Base-by-base conservation (phyloP, 2,113 vertebrate genomes). In the Ia io region DNA sequence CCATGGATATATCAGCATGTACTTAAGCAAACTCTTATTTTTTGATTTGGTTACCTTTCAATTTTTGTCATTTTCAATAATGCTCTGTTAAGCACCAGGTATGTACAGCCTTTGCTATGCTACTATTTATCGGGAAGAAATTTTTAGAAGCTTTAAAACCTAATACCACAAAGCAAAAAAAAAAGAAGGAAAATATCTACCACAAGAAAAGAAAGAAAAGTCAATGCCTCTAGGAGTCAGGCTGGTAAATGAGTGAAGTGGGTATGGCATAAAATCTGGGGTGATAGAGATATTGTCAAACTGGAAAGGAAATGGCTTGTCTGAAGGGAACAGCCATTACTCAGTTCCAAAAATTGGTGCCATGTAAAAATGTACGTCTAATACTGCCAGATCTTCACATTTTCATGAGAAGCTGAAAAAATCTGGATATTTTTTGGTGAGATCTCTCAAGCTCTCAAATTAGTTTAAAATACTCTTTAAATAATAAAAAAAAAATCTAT, bases 331-430 rank as follows among this genome's bases (percentile, higher is more conserved):
- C 47, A 91, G 83, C 87, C 86, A 85, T 47, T 42, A 35, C 49
- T 80, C 53, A 42, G 61, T 85, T 96, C 77, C 47, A 61, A 32
- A 63, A 49, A 73, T 20, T 65, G 16, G 73, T 83, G 47, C 69
- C 77, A 91, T 25, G 42, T 59, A 59, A 71, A 59, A 86, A 89
- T 74, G 59, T 14, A 74, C 69, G 69, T 83, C 88, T 85, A 65
- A 84, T 85, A 76, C 53, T 96, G 90, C 90, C 84, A 96, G 91
- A 86, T 40, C 74, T 40, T 65, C 70, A 86, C 65, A 83, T 83
- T 93, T 94, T 91, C 30, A 47, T 89, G 63, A 83, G 78, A 88
- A 94, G 35, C 67, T 56, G 44, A 65, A 95, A 95, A 93, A 90
- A 73, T 90, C 47, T 67, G 73, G 67, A 79, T 32, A 70, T 90